These are phyloP conservation scores for Butorides virescens DNA, from an alignment of 2,113 vertebrate genomes.

Conservation along the genomic window DNA sequence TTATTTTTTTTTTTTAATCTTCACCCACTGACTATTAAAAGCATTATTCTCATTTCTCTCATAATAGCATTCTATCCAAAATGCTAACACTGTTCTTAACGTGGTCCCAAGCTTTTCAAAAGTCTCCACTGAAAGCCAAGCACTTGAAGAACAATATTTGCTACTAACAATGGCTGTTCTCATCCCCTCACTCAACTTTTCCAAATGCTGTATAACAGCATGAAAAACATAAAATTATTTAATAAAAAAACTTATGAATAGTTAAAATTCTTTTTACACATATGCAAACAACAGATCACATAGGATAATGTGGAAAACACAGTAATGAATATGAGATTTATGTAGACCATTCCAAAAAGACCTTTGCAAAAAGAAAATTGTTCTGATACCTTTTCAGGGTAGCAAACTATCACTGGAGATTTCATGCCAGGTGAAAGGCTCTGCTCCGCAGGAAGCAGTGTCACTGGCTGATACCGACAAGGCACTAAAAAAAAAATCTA, in stretches of 20 bases:
- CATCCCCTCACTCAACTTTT: background rate
- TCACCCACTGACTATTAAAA: background rate
- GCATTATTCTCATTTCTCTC: background rate
- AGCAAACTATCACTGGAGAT: background rate
- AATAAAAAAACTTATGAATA: background rate
- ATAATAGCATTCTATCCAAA: background rate
- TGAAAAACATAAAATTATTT: background rate
- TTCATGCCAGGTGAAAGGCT: background rate
- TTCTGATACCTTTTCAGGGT: background rate
- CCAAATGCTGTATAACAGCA: background rate
- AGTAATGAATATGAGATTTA: background rate
- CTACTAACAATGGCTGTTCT: background rate
- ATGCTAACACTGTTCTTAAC: background rate
- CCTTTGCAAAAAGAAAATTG: background rate
- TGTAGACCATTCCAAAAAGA: background rate
- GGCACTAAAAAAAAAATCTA: background rate
- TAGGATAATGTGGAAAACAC: background rate
- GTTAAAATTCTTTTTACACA: background rate
- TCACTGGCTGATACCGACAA: background rate
- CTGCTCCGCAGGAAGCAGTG: background rate
- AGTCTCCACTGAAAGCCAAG: background rate
- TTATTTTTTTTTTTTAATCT: background rate
- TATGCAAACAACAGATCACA: background rate
- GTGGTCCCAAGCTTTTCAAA: background rate
- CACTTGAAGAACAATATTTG: background rate